Conservation (phyloP, 2,797 vertebrate genomes). For the Artibeus jamaicensis region DNA sequence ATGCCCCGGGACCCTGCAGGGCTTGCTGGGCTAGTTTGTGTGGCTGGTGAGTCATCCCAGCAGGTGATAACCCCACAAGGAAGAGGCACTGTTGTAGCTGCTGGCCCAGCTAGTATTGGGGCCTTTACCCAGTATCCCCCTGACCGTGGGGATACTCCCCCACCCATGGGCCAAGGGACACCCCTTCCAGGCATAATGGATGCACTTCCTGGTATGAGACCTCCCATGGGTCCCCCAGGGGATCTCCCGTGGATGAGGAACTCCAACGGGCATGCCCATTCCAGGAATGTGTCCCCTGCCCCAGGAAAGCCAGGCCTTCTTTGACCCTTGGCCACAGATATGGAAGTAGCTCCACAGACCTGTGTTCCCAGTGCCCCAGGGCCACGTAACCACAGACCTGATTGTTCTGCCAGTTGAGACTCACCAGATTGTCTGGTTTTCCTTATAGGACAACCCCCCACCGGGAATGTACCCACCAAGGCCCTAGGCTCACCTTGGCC, state of each 20-base stretch:
- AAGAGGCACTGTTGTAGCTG: conserved; percentile 91
- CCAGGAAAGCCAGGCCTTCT: conserved; percentile 92
- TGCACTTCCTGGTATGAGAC: conserved; percentile 77
- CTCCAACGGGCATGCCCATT: conserved; percentile 96
- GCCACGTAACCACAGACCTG: conserved; percentile 43
- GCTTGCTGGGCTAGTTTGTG: conserved; percentile 93
- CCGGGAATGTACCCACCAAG: neutral
- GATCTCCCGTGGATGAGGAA: conserved; percentile 93
- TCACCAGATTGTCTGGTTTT: conserved; percentile 56
- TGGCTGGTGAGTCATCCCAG: conserved; percentile 96
- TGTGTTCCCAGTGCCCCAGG: conserved; percentile 25
- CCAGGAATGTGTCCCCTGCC: conserved; percentile 94
- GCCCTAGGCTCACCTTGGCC: neutral
- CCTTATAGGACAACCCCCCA: neutral
- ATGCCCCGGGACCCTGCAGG: conserved; percentile 97
- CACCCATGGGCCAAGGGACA: conserved; percentile 95
- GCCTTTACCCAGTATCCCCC: conserved; percentile 95
- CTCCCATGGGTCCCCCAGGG: conserved; percentile 97
- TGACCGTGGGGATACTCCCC: conserved; percentile 91
- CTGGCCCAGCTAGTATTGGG: conserved; percentile 94
- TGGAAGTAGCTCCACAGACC: conserved; percentile 66
- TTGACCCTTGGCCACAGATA: conserved; percentile 65
- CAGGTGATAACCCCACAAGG: conserved; percentile 98
- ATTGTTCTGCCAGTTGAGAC: conserved; percentile 62
- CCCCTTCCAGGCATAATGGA: conserved; percentile 99